A percentile compares a stretch with the other conserved stretches of the same genome.
phyloP scores from a whole-genome alignment of 2,888 invertebrate species.

The Platerodrilus igneus region DNA sequence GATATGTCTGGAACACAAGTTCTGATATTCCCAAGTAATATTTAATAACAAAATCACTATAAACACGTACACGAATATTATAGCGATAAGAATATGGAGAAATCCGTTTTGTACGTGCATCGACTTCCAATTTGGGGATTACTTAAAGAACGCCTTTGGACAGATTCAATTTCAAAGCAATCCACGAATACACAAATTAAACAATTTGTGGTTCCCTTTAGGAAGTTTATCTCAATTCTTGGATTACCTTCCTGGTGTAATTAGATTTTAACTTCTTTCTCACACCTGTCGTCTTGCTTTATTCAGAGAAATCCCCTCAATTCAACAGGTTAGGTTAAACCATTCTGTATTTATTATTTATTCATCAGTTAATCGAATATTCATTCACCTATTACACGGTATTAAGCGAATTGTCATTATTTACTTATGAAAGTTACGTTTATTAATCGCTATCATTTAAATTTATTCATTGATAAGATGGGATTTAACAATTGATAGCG shows the following conservation, averaged over 20 bases:
- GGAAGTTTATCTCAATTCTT: slow-evolving; percentile 38
- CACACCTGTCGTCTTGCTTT: slow-evolving; percentile 24
- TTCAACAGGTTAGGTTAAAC: slow-evolving; percentile 44
- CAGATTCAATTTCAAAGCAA: slow-evolving; percentile 22
- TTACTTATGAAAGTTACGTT: no score
- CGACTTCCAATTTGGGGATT: slow-evolving; percentile 17
- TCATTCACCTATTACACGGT: slow-evolving; percentile 30
- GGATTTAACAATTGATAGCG: no score
- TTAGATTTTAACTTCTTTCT: slow-evolving; percentile 29
- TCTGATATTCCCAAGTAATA: neutral
- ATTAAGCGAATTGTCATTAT: no score
- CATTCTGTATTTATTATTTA: slow-evolving; percentile 39
- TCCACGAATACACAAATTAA: slow-evolving; percentile 37
- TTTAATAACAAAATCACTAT: neutral
- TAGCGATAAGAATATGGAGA: slow-evolving; percentile 12
- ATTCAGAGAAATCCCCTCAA: slow-evolving; percentile 27
- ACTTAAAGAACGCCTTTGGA: slow-evolving; percentile 12
- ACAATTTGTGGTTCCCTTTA: slow-evolving; percentile 34
- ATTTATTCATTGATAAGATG: no score
- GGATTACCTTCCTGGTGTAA: slow-evolving; percentile 34
- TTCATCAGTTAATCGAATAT: slow-evolving; percentile 28
- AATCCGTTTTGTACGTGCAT: slow-evolving; percentile 19
- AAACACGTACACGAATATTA: slow-evolving; percentile 13
- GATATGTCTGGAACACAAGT: slow-evolving; percentile 2
- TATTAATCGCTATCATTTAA: no score